Evolutionary conservation across 2,797 vertebrate species (phyloP), one percentile per base, ranked within the genome.

Genomic region (Periparus ater): DNA sequence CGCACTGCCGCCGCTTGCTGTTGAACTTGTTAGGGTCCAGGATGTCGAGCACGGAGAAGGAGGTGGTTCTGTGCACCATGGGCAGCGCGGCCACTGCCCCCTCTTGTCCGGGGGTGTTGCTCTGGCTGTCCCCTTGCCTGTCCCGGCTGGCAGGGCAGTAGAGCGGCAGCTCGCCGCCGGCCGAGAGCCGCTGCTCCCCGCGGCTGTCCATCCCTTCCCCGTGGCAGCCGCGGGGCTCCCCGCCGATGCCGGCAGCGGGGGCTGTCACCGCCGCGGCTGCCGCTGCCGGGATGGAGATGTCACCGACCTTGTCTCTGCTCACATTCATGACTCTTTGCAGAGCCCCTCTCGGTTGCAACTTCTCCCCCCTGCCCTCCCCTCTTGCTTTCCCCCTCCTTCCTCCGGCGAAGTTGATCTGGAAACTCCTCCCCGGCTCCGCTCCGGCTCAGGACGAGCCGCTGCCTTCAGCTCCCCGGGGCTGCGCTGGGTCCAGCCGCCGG

Each of bases 21-120:
- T 99, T 99, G 98, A 99, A 99, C 97, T 99, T 99, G 98, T 99
- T 99, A 81, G 99, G 99, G 95, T 99, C 99, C 98, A 99, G 97
- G 96, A 99, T 99, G 98, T 99, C 99, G 97, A 99, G 97, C 57
- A 99, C 99, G 10, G 99, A 99, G 97, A 99, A 99, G 18, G 99
- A 98, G 44, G 99, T 99, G 97, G 99, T 99, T 96, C 99, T 98
- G 97, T 99, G 99, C 66, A 98, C 97, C 60, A 88, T 95, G 20
- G 98, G 98, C 66, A 98, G 95, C 8, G 97, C 98, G 85, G 97
- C 97, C 45, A 94, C 98, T 36, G 97, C 97, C 13, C 97, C 98
- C 34, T 98, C 98, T 55, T 98, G 98, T 51, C 98, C 98, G 27
- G 98, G 98, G 6, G 98, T 98, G 95, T 98, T 98, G 58, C 98